Conservation (phyloP, 2,797 vertebrate species). For the Phoeniculus purpureus region DNA sequence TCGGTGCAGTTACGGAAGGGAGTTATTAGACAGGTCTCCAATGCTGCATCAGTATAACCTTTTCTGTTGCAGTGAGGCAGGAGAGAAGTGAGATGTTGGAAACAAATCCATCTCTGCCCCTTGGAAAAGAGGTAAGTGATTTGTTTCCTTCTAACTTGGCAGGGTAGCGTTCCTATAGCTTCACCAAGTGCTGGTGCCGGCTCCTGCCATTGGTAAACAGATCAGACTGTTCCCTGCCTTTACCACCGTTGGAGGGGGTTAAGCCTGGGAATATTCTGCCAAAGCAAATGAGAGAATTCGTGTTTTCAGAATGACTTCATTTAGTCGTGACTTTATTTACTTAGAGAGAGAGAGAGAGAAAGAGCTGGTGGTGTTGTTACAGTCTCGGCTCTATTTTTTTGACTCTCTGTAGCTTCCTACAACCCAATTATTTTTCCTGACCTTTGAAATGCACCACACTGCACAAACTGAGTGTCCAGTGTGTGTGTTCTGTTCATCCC, state of each 20-base stretch:
- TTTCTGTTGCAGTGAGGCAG: background rate
- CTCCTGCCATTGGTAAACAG: background rate
- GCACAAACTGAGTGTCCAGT: background rate
- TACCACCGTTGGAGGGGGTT: background rate
- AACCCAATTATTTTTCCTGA: background rate
- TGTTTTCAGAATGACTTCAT: slow-evolving; percentile 59
- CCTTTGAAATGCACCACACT: slow-evolving; percentile 3
- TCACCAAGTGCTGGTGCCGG: background rate
- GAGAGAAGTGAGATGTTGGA: background rate
- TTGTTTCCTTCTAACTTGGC: background rate
- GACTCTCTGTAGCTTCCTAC: slow-evolving; percentile 30
- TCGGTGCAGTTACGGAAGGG: background rate
- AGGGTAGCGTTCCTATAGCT: background rate
- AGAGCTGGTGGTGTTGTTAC: slow-evolving; percentile 33
- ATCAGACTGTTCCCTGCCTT: background rate
- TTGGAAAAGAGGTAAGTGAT: background rate
- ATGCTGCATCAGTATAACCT: background rate
- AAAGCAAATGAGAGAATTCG: slow-evolving; percentile 38
- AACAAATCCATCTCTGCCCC: background rate
- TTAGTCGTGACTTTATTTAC: slow-evolving; percentile 44
- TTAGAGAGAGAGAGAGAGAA: background rate
- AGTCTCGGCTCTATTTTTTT: slow-evolving; percentile 31
- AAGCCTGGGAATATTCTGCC: slow-evolving; percentile 10
- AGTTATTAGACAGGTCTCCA: background rate
- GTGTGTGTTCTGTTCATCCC: background rate